Evolutionary conservation across 2,888 invertebrate genomes (phyloP).

Genomic region (Hemaris fuciformis): DNA sequence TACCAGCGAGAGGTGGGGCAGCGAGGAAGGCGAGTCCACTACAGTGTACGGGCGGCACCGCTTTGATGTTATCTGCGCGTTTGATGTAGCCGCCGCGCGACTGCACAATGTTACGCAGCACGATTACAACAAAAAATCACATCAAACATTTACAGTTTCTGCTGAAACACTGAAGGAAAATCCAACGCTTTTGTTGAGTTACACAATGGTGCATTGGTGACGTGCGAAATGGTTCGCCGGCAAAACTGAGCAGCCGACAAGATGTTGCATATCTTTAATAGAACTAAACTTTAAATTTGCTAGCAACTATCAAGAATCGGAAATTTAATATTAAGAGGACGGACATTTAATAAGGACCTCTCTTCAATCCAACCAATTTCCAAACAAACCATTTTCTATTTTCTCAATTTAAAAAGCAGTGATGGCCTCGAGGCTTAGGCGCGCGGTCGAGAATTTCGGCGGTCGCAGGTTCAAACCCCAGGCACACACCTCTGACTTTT

Average conservation of each 20-base stretch:
- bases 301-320: too few relatives aligned
- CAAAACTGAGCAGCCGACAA: neutral
- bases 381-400: too few relatives aligned
- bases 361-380: too few relatives aligned
- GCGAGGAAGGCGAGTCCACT: neutral
- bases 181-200: conserved; percentile 1
- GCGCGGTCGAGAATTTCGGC: too few relatives aligned
- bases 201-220: neutral
- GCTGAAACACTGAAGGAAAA: conserved; percentile 34
- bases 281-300: neutral
- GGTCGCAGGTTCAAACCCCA: too few relatives aligned
- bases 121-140: conserved; percentile 53
- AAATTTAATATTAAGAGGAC: too few relatives aligned
- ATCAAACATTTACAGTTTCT: conserved; percentile 45
- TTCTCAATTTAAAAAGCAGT: too few relatives aligned
- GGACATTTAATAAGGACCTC: too few relatives aligned
- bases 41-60: conserved; percentile 9
- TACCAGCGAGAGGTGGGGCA: conserved; percentile 7
- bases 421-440: too few relatives aligned
- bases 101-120: conserved; percentile 10
- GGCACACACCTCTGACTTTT: too few relatives aligned
- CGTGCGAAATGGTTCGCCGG: neutral
- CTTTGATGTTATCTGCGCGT: conserved; percentile 12
- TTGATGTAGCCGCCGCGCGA: conserved; percentile 13
- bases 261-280: neutral